Base-by-base conservation (phyloP, 2,113 vertebrate species). In the Engystomops pustulosus region DNA sequence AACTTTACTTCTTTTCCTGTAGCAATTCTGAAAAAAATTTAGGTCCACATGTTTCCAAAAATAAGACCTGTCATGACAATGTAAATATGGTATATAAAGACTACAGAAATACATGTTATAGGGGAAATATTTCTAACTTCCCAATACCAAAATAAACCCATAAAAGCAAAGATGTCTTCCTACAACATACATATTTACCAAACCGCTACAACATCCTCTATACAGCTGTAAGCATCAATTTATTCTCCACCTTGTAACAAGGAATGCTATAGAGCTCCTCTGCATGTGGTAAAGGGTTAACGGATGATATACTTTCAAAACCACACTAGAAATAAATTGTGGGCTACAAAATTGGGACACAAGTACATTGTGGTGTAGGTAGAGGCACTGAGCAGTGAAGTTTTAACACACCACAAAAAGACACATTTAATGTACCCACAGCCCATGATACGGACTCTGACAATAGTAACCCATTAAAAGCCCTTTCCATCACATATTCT, bases 311-410 rank as follows among this genome's bases (percentile, higher is more conserved):
- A 20, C 65, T 34, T 68, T 32, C 79, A 55, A 81, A 72, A 58
- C 80, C 80, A 44, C 47, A 38, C 80, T 27, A 71, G 80, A 67
- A 80, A 68, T 70, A 49, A 51, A 70, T 69, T 70, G 65, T 36
- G 79, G 79, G 30, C 65, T 55, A 27, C 41, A 81, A 36, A 49
- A 45, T 27, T 47, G 47, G 44, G 65, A 36, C 45, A 53, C 79
- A 53, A 45, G 45, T 69, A 34, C 41, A 67, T 36, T 81, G 79
- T 68, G 79, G 79, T 81, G 23, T 53, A 51, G 45, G 70, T 53
- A 70, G 79, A 30, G 6, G 65, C 65, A 36, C 10, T 38, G 79
- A 69, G 47, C 62, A 69, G 44, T 51, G 79, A 69, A 81, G 51
- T 81, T 69, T 53, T 53, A 81, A 71, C 18, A 81, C 10, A 55